A percentile compares a stretch with the other conserved stretches of the same genome.
Conservation (phyloP, 2,113 vertebrate species). For the Cephalopterus ornatus region DNA sequence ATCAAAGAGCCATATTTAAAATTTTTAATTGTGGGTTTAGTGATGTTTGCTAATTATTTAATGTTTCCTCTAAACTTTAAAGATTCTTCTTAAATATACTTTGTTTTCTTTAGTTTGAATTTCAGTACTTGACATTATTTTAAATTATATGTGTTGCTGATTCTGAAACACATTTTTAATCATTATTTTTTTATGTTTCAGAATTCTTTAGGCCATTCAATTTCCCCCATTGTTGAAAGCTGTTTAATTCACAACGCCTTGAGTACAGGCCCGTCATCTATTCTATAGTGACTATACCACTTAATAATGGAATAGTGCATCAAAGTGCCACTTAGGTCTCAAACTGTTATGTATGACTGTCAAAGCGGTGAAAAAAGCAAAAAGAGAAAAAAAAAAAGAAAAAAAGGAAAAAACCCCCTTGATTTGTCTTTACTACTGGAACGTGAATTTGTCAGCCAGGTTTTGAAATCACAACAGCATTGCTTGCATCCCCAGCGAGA, state of each 20-base stretch:
- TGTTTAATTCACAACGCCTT: slow-evolving; percentile 75
- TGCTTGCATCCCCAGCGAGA: slow-evolving; percentile 86
- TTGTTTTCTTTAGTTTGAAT: slow-evolving; percentile 66
- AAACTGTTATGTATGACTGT: slow-evolving; percentile 86
- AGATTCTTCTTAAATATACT: slow-evolving; percentile 55
- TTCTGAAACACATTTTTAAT: slow-evolving; percentile 73
- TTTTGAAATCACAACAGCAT: slow-evolving; percentile 89
- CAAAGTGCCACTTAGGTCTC: slow-evolving; percentile 85
- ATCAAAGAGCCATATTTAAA: slow-evolving; percentile 31
- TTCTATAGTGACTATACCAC: slow-evolving; percentile 78
- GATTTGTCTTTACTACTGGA: slow-evolving; percentile 85
- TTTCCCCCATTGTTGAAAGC: slow-evolving; percentile 64
- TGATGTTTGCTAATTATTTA: slow-evolving; percentile 59
- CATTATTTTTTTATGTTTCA: slow-evolving; percentile 71
- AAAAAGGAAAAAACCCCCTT: slow-evolving; percentile 49
- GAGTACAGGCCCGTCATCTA: slow-evolving; percentile 75
- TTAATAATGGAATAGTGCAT: slow-evolving; percentile 83
- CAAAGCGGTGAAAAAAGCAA: slow-evolving; percentile 76
- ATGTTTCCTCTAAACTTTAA: slow-evolving; percentile 59
- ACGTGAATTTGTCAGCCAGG: slow-evolving; percentile 90
- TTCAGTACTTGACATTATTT: slow-evolving; percentile 57
- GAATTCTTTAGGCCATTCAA: slow-evolving; percentile 63
- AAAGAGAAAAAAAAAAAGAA: neutral
- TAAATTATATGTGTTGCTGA: slow-evolving; percentile 65
- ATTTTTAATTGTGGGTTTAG: slow-evolving; percentile 53